Evolutionary conservation across 2,797 vertebrate genomes (phyloP), one percentile per base, ranked within the genome.

Genomic region (Cirrhinus mrigala): DNA sequence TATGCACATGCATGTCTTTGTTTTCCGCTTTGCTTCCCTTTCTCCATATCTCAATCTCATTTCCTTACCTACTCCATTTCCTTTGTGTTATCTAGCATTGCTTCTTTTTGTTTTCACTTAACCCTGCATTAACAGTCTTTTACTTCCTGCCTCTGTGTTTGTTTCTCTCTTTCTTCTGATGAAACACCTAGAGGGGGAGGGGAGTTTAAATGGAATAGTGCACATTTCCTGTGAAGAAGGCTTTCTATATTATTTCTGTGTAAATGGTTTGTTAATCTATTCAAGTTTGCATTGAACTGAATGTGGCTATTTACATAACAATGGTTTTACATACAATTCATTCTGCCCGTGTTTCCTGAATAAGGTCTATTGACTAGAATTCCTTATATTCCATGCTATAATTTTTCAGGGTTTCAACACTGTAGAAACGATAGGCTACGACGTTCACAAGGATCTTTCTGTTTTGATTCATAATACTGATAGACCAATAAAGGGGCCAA

Each of bases 61-160:
- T 46, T 82, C 24, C 77, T 74, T 8, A n/a, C 22, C 20, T 12
- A 76, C 37, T 46, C 3, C 54, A 50, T 56, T 68, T 52, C 44
- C n/a, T 14, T 4, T 33, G 48, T n/a, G 54, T 81, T 78, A 85
- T 87, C 50, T 27, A 64, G 80, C 84, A 69, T 44, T 40, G 3
- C 85, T 88, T 10, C 70, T 48, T 81, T 50, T 54, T 81, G 60
- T 44, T 50, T 85, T 48, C 22, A 3, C 44, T 75, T 18, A 44
- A 70, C 68, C 87, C 64, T 18, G 40, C 40, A 12, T 40, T n/a
- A 12, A 62, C 50, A 66, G 22, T 22, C 56, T 50, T 77, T 79
- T 46, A 37, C 37, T 70, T 77, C 74, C 74, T 22, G 11, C 48
- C 81, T 52, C 87, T 87, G 82, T 85, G 60, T 64, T 48, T 52